Conservation (phyloP, 2,888 invertebrate species). For the Calliopum simillimum region DNA sequence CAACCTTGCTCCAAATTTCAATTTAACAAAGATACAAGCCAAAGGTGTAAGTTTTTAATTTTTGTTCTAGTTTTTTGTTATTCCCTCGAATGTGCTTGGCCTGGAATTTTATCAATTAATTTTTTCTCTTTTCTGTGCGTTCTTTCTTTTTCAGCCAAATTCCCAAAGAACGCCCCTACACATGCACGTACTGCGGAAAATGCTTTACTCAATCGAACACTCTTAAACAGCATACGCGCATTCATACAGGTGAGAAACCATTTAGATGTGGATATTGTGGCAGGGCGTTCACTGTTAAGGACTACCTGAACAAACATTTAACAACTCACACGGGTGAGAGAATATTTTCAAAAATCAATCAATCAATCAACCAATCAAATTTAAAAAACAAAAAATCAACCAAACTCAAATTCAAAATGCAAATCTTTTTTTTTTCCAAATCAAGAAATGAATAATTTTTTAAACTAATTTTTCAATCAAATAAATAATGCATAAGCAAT, state of each 20-base stretch:
- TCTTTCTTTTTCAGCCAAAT: conserved; percentile 57
- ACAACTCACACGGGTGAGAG: conserved; percentile 68
- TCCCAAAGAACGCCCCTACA: conserved; percentile 67
- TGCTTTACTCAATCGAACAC: conserved; percentile 68
- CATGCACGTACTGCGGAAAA: conserved; percentile 67
- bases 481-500: background rate
- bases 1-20: too few species aligned
- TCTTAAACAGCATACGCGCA: conserved; percentile 67
- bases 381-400: conserved; percentile 48
- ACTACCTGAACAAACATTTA: conserved; percentile 68
- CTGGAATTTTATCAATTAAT: conserved; percentile 25
- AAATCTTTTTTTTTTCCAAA: conserved; percentile 41
- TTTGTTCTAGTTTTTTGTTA: background rate
- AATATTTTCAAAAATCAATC: conserved; percentile 61
- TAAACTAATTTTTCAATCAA: conserved; percentile 13
- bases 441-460: conserved; percentile 45
- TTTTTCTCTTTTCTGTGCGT: conserved; percentile 25
- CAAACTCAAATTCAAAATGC: conserved; percentile 47
- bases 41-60: too few species aligned
- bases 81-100: background rate
- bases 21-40: too few species aligned
- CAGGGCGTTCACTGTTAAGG: conserved; percentile 67
- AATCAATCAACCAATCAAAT: conserved; percentile 24
- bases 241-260: conserved; percentile 68
- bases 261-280: conserved; percentile 68